These are phyloP conservation scores for Oreochromis aureus DNA, from an alignment of 2,113 vertebrate genomes.

Conservation along the genomic window DNA sequence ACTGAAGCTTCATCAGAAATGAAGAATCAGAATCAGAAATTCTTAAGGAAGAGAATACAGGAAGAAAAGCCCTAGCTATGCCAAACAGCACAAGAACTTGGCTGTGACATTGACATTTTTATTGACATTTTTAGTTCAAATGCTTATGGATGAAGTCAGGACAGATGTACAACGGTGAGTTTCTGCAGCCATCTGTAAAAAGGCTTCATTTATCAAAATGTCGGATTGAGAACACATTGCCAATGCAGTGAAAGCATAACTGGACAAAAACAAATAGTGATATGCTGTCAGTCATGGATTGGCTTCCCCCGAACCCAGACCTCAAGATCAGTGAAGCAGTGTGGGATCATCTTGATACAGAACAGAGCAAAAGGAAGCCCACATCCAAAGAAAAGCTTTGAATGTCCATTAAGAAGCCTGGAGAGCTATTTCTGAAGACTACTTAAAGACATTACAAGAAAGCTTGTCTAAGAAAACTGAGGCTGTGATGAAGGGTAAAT, in stretches of 20 bases:
- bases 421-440: not conserved
- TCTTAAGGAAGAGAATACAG: not conserved
- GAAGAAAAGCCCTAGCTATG: not conserved
- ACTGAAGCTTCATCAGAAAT: not conserved
- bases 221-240: not conserved
- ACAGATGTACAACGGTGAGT: too few species aligned
- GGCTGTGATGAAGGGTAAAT: not conserved
- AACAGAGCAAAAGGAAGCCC: not conserved
- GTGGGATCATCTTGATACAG: not conserved
- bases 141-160: too few species aligned
- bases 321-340: not conserved
- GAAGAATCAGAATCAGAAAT: not conserved
- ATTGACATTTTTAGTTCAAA: not conserved
- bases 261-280: not conserved
- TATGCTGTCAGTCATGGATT: not conserved
- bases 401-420: not conserved
- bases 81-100: not conserved
- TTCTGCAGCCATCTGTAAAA: too few species aligned
- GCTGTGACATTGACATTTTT: not conserved
- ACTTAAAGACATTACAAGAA: not conserved
- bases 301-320: not conserved
- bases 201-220: not conserved
- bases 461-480: not conserved
- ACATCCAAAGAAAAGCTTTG: not conserved
- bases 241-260: not conserved